Percentiles rank a stretch among this genome's conserved stretches.
Evolutionary conservation across 1,140 invertebrate species (phyloP).

Genomic region (Zaprionus taronus): DNA sequence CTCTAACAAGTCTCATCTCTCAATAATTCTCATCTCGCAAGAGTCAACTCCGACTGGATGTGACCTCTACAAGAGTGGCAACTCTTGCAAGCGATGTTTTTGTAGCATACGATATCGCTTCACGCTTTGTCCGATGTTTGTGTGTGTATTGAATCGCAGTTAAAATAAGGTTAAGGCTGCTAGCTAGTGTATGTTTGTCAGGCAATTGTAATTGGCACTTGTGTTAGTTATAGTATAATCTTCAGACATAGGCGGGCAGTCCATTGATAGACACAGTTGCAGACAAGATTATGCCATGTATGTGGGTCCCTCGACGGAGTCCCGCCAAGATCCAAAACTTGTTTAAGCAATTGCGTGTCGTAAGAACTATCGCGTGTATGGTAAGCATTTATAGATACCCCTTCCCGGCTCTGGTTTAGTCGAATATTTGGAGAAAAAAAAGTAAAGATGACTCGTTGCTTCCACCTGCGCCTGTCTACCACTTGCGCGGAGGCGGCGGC

Average conservation of each 20-base stretch:
- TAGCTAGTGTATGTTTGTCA: slow-evolving; percentile 40
- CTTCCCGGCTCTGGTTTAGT: slow-evolving; percentile 36
- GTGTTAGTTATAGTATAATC: slow-evolving; percentile 55
- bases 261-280: slow-evolving; percentile 18
- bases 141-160: neutral
- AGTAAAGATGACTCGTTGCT: slow-evolving; percentile 24
- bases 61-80: neutral
- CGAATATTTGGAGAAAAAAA: slow-evolving; percentile 31
- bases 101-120: neutral
- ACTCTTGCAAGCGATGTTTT: neutral
- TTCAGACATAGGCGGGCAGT: slow-evolving; percentile 23
- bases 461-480: slow-evolving; percentile 55
- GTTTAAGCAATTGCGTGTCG: slow-evolving; percentile 2
- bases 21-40: neutral
- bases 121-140: neutral
- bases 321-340: slow-evolving; percentile 3
- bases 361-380: slow-evolving; percentile 30
- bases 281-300: neutral
- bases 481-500: slow-evolving; percentile 53
- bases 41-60: neutral
- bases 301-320: neutral
- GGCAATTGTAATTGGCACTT: slow-evolving; percentile 78
- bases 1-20: neutral
- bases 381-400: slow-evolving; percentile 33
- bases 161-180: slow-evolving; percentile 25